phyloP scores from a whole-genome alignment of 2,113 vertebrate species.

The Sturnira hondurensis region DNA sequence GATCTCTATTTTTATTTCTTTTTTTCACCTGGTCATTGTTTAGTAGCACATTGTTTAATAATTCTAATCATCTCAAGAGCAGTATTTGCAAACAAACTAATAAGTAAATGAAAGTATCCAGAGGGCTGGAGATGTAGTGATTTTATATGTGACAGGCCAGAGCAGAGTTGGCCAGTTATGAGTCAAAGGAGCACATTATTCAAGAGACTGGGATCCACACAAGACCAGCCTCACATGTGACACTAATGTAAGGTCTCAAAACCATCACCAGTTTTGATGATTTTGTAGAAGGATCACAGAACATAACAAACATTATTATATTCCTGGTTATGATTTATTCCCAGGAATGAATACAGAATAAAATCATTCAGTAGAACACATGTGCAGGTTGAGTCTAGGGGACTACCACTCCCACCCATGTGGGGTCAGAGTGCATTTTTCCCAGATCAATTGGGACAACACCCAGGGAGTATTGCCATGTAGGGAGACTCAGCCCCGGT shows the following conservation, averaged over 20 bases:
- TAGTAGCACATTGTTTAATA: neutral
- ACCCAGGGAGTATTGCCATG: no score
- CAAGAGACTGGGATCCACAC: neutral
- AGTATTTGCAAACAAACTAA: neutral
- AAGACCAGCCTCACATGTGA: no score
- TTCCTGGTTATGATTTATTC: no score
- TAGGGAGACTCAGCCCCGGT: no score
- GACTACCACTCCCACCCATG: no score
- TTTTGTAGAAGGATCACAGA: neutral
- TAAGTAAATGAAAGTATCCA: neutral
- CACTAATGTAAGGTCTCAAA: neutral
- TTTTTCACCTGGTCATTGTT: no score
- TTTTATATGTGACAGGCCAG: neutral
- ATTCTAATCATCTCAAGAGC: neutral
- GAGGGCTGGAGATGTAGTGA: neutral
- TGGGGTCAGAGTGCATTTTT: no score
- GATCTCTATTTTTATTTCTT: no score
- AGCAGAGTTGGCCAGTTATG: neutral
- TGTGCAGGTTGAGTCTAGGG: no score
- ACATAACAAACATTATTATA: neutral
- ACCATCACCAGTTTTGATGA: neutral
- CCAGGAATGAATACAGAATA: neutral
- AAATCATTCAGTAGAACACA: neutral
- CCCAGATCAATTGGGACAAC: no score
- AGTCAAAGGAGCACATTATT: neutral